These are phyloP conservation scores for Calidris pygmaea DNA, from an alignment of 2,113 vertebrate species.

Conservation along the genomic window DNA sequence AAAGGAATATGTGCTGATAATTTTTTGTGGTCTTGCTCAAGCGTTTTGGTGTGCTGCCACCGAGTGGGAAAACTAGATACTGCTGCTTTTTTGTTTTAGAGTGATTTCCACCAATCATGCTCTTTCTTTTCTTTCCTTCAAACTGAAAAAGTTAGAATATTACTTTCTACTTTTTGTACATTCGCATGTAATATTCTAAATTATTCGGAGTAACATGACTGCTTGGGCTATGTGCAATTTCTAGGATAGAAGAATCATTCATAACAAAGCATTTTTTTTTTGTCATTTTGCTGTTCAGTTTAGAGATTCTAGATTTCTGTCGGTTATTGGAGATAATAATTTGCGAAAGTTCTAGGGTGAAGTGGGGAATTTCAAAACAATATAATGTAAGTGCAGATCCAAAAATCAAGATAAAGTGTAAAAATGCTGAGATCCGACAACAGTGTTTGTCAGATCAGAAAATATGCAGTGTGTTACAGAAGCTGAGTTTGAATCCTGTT, in stretches of 20 bases:
- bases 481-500: not conserved
- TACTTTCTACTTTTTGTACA: not conserved
- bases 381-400: not conserved
- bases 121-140: not conserved
- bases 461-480: not conserved
- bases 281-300: not conserved
- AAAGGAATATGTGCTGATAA: not conserved
- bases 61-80: not conserved
- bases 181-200: accelerated
- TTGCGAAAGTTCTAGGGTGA: not conserved
- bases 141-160: not conserved
- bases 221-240: not conserved
- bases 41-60: slow-evolving; percentile 32
- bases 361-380: not conserved
- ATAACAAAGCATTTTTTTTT: not conserved
- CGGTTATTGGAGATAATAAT: not conserved
- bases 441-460: not conserved
- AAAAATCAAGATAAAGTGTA: not conserved
- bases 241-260: not conserved
- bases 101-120: not conserved
- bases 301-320: not conserved
- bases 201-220: not conserved
- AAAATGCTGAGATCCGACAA: not conserved
- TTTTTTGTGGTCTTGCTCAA: no score
- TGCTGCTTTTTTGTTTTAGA: not conserved